A percentile compares a stretch with the other conserved stretches of the same genome.
Evolutionary conservation across 2,888 invertebrate genomes (phyloP).

Genomic region (Choreutis nemorana): DNA sequence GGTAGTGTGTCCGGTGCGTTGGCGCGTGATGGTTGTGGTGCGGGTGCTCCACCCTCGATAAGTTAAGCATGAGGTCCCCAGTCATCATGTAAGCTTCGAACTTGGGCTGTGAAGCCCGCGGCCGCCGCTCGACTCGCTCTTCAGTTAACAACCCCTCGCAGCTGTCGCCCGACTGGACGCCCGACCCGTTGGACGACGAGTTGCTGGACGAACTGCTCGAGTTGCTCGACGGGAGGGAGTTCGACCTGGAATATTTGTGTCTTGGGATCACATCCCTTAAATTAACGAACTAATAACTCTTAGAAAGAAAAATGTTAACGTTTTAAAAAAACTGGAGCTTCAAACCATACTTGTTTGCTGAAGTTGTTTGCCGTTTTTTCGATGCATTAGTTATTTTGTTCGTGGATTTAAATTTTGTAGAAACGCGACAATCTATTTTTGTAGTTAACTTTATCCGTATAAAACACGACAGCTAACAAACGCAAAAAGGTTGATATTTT

Average conservation of each 20-base stretch:
- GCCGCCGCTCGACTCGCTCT: conserved; percentile 38
- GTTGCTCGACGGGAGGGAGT: conserved; percentile 51
- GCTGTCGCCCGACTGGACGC: conserved; percentile 62
- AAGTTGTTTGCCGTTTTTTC: too few species aligned
- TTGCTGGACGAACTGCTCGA: conserved; percentile 48
- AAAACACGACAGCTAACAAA: too few species aligned
- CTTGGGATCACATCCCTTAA: too few species aligned
- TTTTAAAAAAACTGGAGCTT: too few species aligned
- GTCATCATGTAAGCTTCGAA: conserved; percentile 98
- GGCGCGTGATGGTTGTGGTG: conserved; percentile 62
- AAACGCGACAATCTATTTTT: too few species aligned
- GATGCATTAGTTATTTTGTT: too few species aligned
- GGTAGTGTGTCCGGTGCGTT: conserved; percentile 54
- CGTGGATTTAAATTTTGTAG: too few species aligned
- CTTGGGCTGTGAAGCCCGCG: conserved; percentile 59
- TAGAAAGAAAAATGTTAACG: too few species aligned
- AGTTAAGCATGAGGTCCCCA: conserved; percentile 93
- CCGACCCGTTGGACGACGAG: conserved; percentile 56
- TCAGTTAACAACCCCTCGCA: conserved; percentile 46
- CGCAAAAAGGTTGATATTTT: too few species aligned
- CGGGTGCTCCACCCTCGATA: conserved; percentile 81
- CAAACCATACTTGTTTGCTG: too few species aligned
- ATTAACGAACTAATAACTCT: too few species aligned
- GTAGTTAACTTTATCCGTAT: too few species aligned
- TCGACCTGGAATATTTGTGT: conserved; percentile 44